Percentiles rank a stretch among this genome's conserved stretches.
Conservation (phyloP, 2,888 invertebrate genomes). For the Sinotaia quadrata region DNA sequence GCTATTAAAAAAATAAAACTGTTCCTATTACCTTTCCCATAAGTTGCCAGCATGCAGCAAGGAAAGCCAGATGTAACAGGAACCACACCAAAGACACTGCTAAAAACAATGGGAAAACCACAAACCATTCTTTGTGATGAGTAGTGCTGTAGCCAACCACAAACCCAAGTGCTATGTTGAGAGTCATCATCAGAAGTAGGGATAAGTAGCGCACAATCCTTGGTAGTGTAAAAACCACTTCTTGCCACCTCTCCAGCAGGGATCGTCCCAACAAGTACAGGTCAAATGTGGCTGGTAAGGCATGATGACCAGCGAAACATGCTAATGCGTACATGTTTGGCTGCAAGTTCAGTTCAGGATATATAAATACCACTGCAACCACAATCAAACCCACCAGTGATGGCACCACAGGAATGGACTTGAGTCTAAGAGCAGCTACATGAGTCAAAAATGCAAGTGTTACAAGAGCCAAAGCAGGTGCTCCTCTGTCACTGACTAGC, state of each 20-base stretch:
- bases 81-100: slow-evolving; percentile 65
- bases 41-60: slow-evolving; percentile 67
- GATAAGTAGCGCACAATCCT: slow-evolving; percentile 50
- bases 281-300: slow-evolving; percentile 63
- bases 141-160: slow-evolving; percentile 57
- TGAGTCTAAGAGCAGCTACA: slow-evolving; percentile 64
- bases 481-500: slow-evolving; percentile 54
- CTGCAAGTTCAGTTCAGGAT: slow-evolving; percentile 54
- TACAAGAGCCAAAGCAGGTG: slow-evolving; percentile 53
- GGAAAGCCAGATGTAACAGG: slow-evolving; percentile 63
- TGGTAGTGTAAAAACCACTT: slow-evolving; percentile 56
- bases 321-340: slow-evolving; percentile 62
- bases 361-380: slow-evolving; percentile 48
- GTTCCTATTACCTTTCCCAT: slow-evolving; percentile 58
- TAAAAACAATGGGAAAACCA: slow-evolving; percentile 70
- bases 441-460: slow-evolving; percentile 60
- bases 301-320: slow-evolving; percentile 63
- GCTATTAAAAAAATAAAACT: no score
- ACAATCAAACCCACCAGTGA: slow-evolving; percentile 53
- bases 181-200: slow-evolving; percentile 49
- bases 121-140: slow-evolving; percentile 72
- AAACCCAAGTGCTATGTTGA: slow-evolving; percentile 54
- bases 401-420: slow-evolving; percentile 60
- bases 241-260: slow-evolving; percentile 67
- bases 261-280: slow-evolving; percentile 64